Base-by-base conservation (phyloP, 2,888 invertebrate species). In the Glyphotaelius pellucidus region DNA sequence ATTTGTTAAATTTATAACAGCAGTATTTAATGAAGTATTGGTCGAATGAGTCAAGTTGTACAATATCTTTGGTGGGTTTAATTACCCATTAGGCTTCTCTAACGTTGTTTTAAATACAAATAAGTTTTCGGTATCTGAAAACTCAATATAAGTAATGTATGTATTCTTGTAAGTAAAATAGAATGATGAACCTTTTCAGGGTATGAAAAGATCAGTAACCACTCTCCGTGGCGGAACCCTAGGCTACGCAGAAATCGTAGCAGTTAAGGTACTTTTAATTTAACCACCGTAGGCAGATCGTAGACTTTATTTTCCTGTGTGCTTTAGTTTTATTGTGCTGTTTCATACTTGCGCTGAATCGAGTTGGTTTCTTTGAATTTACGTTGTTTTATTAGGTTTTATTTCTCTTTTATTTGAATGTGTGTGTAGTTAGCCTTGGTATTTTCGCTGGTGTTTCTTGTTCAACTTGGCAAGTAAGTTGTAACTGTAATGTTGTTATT, bases 191-290 rank as follows among this genome's bases (percentile, higher is more conserved):
- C 52, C n/a, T 86, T 96, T 97, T 95, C 97, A 98, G 98, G 98
- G 98, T 95, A 97, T 99, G 96, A 99, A 99, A 97, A 97, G 99
- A 96, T 99, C 99, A 94, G 98, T 99, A 96, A 98, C 98, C 96
- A 96, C 98, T 95, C 97, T 98, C 95, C 97, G 98, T 95, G 98
- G 98, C 95, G 98, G 98, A 94, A 98, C 98, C 93, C 96, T 98
- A 95, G 98, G 98, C 95, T 98, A 98, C 96, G 99, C 99, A 94
- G 99, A 99, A 97, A 98, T 99, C 96, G 98, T 99, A 95, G 99
- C 99, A 95, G 98, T 99, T 94, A 99, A 99, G 99, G 99, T 99
- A 98, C 96, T 94, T 81, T 52, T 90, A 80, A 42, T 91, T 52
- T 80, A 93, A 67, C 42, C 52, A 86, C 25, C 80, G 89, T 89